These are phyloP conservation scores for Chelonus insularis DNA, from an alignment of 1,140 invertebrate species.

Conservation along the genomic window DNA sequence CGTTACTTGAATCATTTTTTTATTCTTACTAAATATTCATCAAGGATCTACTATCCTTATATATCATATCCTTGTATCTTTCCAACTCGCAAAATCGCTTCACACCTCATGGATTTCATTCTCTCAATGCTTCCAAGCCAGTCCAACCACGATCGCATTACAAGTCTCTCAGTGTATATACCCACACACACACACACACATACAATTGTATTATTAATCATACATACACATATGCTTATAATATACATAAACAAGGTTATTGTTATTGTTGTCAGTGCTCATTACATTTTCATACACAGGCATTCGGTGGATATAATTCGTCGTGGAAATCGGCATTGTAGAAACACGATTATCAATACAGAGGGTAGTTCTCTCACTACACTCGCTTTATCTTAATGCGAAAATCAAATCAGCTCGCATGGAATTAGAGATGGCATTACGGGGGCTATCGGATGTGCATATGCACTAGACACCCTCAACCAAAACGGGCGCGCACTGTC, in stretches of 20 bases:
- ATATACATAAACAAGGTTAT: too few relatives aligned
- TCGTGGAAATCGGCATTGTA: conserved; percentile 21
- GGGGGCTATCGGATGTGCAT: conserved; percentile 50
- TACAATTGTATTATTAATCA: too few relatives aligned
- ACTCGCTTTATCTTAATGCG: conserved; percentile 58
- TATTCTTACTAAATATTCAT: conserved; percentile 13
- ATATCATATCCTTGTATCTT: not conserved
- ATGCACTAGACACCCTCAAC: conserved; percentile 38
- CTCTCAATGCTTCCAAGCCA: conserved; percentile 30
- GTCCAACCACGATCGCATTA: not conserved
- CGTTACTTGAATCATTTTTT: conserved; percentile 35
- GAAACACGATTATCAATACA: conserved; percentile 29
- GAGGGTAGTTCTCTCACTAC: conserved; percentile 4
- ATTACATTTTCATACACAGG: conserved; percentile 19
- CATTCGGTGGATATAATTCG: conserved; percentile 25
- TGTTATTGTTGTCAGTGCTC: conserved; percentile 25
- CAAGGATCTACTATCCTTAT: not conserved
- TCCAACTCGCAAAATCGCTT: conserved; percentile 36
- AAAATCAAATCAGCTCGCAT: conserved; percentile 59
- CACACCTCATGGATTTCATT: conserved; percentile 42
- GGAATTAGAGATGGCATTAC: conserved; percentile 61
- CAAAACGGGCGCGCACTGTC: conserved; percentile 26
- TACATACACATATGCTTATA: too few relatives aligned
- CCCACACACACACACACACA: too few relatives aligned
- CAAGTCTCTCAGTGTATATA: not conserved